Percentiles rank a stretch among this genome's conserved stretches.
phyloP scores from a whole-genome alignment of 2,888 invertebrate genomes.

The Eretmocerus hayati region DNA sequence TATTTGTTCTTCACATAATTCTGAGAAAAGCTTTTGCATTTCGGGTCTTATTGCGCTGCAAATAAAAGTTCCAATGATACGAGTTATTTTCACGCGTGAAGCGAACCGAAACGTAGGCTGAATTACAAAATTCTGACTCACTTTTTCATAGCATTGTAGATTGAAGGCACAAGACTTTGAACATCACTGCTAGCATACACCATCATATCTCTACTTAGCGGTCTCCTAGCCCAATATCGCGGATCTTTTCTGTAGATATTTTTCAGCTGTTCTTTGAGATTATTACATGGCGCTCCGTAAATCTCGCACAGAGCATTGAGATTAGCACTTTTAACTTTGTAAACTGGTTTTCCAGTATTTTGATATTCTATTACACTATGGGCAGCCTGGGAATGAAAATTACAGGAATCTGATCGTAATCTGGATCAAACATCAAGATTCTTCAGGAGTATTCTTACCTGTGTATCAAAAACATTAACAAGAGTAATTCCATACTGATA shows the following conservation, averaged over 20 bases:
- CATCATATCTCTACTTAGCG: slow-evolving; percentile 84
- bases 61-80: not conserved
- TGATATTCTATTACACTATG: slow-evolving; percentile 88
- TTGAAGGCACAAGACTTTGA: slow-evolving; percentile 73
- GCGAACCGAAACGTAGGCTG: not conserved
- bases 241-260: slow-evolving; percentile 79
- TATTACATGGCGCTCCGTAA: slow-evolving; percentile 81
- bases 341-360: slow-evolving; percentile 82
- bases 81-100: no score
- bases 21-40: slow-evolving; percentile 66
- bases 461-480: slow-evolving; percentile 85
- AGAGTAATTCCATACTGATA: slow-evolving; percentile 79
- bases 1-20: slow-evolving; percentile 80
- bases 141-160: slow-evolving; percentile 67
- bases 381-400: slow-evolving; percentile 56
- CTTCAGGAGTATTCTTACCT: no score
- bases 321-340: slow-evolving; percentile 90
- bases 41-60: slow-evolving; percentile 62
- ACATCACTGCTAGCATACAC: slow-evolving; percentile 87
- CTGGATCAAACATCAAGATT: not conserved
- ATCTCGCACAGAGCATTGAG: slow-evolving; percentile 85
- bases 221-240: slow-evolving; percentile 83
- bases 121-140: slow-evolving; percentile 28
- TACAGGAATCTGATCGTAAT: not conserved
- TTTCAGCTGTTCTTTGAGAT: slow-evolving; percentile 84